phyloP scores from a whole-genome alignment of 2,888 invertebrate genomes.

The Ennomos quercinarius region DNA sequence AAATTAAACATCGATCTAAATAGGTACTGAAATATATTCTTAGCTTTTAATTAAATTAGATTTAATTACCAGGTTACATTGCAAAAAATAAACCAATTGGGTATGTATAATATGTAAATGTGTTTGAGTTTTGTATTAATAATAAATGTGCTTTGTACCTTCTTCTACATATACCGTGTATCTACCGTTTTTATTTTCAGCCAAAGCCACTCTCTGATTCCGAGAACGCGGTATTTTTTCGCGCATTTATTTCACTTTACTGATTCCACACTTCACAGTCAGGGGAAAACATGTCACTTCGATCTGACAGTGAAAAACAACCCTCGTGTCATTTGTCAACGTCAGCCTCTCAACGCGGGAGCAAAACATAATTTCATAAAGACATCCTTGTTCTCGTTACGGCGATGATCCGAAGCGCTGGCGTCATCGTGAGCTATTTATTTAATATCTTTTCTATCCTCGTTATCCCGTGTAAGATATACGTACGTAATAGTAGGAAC shows the following conservation, averaged over 20 bases:
- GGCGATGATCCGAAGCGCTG: constrained; percentile 55
- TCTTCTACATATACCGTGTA: no score
- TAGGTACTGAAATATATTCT: no score
- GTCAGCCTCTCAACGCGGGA: constrained; percentile 76
- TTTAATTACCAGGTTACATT: no score
- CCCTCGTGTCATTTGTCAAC: constrained; percentile 80
- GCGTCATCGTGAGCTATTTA: constrained; percentile 59
- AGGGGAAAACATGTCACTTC: constrained; percentile 79
- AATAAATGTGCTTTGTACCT: no score
- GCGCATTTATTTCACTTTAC: constrained; percentile 69
- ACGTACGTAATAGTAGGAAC: background rate
- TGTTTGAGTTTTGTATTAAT: no score
- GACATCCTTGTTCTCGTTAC: constrained; percentile 79
- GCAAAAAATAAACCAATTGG: no score
- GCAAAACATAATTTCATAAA: constrained; percentile 83
- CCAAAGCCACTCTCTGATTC: constrained; percentile 21
- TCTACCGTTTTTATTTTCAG: constrained; percentile 16
- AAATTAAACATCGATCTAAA: no score
- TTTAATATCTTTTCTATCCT: constrained; percentile 46
- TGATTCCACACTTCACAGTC: constrained; percentile 71
- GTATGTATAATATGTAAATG: no score
- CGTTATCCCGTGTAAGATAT: constrained; percentile 18
- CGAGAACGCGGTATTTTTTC: constrained; percentile 48
- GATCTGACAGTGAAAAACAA: constrained; percentile 82
- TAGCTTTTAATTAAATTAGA: no score